Evolutionary conservation across 2,888 invertebrate genomes (phyloP).

Genomic region (Harpalus rufipes): DNA sequence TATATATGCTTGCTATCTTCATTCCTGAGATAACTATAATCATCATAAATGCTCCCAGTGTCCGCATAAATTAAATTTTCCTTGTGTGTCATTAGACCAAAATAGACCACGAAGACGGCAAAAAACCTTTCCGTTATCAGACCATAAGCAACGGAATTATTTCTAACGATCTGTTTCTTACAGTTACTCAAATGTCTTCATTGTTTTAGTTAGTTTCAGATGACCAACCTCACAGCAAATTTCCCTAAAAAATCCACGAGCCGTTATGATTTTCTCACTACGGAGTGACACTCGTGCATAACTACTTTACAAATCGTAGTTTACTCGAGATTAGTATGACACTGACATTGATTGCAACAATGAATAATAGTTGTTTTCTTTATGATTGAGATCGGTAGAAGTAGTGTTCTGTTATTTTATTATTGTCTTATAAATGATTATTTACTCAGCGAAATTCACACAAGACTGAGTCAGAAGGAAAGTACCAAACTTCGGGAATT

Average conservation of each 20-base stretch:
- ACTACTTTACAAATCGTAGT: background rate
- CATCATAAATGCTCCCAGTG: background rate
- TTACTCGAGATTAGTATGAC: too few species aligned
- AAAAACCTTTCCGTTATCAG: constrained; percentile 24
- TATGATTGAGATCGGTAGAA: too few species aligned
- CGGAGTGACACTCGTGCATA: constrained; percentile 6
- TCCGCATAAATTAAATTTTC: background rate
- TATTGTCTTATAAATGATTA: too few species aligned
- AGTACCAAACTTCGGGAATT: too few species aligned
- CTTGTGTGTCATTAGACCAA: background rate
- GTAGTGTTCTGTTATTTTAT: too few species aligned
- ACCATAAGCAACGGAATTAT: constrained; percentile 52
- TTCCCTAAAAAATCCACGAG: constrained; percentile 39
- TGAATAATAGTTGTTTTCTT: too few species aligned
- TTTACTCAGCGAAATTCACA: too few species aligned
- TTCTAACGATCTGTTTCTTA: constrained; percentile 53
- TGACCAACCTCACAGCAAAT: constrained; percentile 51
- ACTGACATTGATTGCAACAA: too few species aligned
- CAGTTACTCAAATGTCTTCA: constrained; percentile 47
- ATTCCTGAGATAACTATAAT: too few species aligned
- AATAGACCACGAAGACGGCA: constrained; percentile 9
- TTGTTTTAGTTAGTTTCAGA: constrained; percentile 53
- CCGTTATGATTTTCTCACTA: constrained; percentile 35
- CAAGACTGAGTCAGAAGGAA: too few species aligned
- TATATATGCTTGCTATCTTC: too few species aligned